Conservation (phyloP, 2,888 invertebrate genomes). For the Campoletis raptor region DNA sequence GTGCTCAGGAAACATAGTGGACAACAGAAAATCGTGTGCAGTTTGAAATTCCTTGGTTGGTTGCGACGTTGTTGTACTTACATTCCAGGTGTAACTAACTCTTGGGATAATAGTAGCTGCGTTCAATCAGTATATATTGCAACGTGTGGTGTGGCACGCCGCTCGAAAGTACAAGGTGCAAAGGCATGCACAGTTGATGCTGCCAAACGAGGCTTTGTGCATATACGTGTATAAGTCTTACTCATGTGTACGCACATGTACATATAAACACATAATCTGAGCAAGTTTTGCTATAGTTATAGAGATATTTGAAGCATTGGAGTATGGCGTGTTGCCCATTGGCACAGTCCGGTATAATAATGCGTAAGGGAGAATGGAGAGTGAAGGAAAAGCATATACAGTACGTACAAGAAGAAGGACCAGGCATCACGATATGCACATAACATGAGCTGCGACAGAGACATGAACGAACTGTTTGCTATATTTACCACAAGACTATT, state of each 20-base stretch:
- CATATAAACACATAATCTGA: constrained; percentile 9
- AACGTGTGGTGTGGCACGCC: constrained; percentile 56
- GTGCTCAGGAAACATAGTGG: neutral
- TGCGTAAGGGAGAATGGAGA: constrained; percentile 61
- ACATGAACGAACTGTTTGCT: neutral
- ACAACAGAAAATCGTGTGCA: constrained; percentile 28
- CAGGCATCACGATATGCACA: neutral
- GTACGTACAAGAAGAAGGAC: constrained; percentile 21
- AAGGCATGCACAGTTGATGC: constrained; percentile 38
- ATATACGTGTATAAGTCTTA: neutral
- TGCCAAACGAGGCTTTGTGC: constrained; percentile 38
- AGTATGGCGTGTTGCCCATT: constrained; percentile 57
- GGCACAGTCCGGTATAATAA: constrained; percentile 63
- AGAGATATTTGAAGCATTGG: constrained; percentile 27
- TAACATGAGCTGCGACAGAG: constrained; percentile 1
- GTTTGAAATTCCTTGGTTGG: constrained; percentile 10
- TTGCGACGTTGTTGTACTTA: constrained; percentile 28
- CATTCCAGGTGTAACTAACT: constrained; percentile 67
- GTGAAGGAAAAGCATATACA: constrained; percentile 34
- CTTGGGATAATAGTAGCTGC: constrained; percentile 52
- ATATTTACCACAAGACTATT: constrained; percentile 3
- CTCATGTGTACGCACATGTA: neutral
- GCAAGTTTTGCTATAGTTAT: neutral
- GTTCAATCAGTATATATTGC: constrained; percentile 61
- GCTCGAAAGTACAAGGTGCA: constrained; percentile 67